phyloP scores from a whole-genome alignment of 2,113 vertebrate genomes.

The Alethe diademata region DNA sequence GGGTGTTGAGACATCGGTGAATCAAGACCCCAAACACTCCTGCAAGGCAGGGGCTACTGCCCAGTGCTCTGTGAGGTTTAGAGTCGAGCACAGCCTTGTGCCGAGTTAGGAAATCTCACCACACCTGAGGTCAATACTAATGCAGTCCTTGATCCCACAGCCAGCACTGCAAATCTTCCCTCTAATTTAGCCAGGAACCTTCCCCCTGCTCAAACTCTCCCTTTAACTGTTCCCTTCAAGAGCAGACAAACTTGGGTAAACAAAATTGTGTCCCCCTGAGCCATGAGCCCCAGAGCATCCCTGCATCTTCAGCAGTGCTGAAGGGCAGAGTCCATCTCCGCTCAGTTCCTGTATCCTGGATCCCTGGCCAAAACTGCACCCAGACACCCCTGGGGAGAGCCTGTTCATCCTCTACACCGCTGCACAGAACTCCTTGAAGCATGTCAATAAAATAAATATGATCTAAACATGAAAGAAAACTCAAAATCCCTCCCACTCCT shows the following conservation, averaged over 20 bases:
- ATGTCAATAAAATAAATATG: background rate
- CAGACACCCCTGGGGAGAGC: background rate
- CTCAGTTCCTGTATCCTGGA: accelerated
- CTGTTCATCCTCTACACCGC: background rate
- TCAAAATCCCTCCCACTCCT: background rate
- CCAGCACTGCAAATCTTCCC: background rate
- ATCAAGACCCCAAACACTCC: background rate
- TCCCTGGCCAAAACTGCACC: background rate
- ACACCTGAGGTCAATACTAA: constrained; percentile 1
- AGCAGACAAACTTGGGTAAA: background rate
- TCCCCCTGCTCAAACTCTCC: background rate
- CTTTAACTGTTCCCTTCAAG: background rate
- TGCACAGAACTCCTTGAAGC: background rate
- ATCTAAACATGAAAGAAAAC: background rate
- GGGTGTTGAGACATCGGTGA: background rate
- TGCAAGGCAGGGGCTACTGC: background rate
- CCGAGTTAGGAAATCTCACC: background rate
- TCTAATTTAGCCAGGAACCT: background rate
- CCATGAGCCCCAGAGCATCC: background rate
- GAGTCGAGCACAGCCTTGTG: background rate
- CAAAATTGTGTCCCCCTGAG: background rate
- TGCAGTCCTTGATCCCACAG: background rate
- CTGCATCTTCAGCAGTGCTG: background rate
- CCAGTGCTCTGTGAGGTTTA: background rate
- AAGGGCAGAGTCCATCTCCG: background rate